Percentiles rank a stretch among this genome's conserved stretches.
Evolutionary conservation across 2,797 vertebrate genomes (phyloP).

Genomic region (Malurus leucopterus): DNA sequence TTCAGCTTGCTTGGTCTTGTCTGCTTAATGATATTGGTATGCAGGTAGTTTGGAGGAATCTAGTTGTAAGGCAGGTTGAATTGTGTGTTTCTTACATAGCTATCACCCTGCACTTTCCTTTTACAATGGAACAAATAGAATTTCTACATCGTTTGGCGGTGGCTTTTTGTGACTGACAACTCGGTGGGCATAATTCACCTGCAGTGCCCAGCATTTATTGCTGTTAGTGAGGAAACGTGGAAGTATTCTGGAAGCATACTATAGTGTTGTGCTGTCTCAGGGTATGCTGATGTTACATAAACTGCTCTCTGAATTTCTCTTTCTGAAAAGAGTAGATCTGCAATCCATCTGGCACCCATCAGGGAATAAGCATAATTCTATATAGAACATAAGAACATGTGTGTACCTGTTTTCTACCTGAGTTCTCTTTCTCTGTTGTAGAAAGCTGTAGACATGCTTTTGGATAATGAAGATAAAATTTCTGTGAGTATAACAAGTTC

Average conservation of each 20-base stretch:
- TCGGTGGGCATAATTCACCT: background rate
- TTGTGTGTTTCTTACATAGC: background rate
- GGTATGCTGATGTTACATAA: background rate
- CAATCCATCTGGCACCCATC: background rate
- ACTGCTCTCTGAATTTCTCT: background rate
- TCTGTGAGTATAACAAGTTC: slow-evolving; percentile 79
- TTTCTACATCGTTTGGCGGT: background rate
- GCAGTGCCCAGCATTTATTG: background rate
- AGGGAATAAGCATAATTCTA: background rate
- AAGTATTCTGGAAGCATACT: background rate
- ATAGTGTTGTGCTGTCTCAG: background rate
- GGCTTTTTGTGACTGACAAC: background rate
- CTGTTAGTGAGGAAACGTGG: background rate
- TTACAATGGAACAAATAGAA: background rate
- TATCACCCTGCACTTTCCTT: background rate
- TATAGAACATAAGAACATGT: background rate
- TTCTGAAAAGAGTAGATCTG: background rate
- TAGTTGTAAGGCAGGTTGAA: background rate
- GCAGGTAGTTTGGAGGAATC: background rate
- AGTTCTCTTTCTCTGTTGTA: slow-evolving; percentile 56
- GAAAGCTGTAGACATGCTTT: slow-evolving; percentile 99
- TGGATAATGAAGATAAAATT: slow-evolving; percentile 98
- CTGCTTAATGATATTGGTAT: background rate
- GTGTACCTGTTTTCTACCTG: background rate
- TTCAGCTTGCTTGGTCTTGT: background rate